These are phyloP conservation scores for Drosophila nebulosa DNA, from an alignment of 1,140 invertebrate species.

Conservation along the genomic window DNA sequence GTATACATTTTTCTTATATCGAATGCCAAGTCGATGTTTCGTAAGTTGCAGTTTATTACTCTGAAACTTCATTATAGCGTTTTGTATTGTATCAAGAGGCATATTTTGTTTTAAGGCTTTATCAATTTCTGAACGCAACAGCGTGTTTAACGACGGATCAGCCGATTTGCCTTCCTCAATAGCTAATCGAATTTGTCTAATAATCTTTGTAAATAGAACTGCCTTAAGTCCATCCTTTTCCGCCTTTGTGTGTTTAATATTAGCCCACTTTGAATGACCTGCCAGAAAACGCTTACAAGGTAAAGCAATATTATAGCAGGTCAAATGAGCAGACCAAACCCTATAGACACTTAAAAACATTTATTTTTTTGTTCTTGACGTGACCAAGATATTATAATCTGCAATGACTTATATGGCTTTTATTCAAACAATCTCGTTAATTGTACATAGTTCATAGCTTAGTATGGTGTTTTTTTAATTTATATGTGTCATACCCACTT, in stretches of 20 bases:
- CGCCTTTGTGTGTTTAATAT: constrained; percentile 86
- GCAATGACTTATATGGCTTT: no score
- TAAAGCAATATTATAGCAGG: background rate
- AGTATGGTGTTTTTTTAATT: no score
- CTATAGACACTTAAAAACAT: no score
- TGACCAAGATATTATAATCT: no score
- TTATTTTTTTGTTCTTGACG: no score
- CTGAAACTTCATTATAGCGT: constrained; percentile 81
- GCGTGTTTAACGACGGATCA: constrained; percentile 83
- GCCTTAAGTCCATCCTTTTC: constrained; percentile 84
- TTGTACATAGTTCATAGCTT: no score
- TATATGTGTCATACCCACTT: no score
- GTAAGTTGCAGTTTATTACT: constrained; percentile 70
- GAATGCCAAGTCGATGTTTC: constrained; percentile 77
- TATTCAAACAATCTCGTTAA: no score
- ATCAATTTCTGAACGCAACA: constrained; percentile 83
- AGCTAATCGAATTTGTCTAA: constrained; percentile 83
- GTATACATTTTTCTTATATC: constrained; percentile 69
- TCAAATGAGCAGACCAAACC: no score
- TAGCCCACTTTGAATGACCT: constrained; percentile 89
- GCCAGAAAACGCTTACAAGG: constrained; percentile 75
- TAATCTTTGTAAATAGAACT: constrained; percentile 80
- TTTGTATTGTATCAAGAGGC: constrained; percentile 83
- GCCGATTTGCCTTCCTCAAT: constrained; percentile 82
- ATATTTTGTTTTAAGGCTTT: constrained; percentile 84